Evolutionary conservation across 2,113 vertebrate genomes (phyloP).

Genomic region (Sisor rabdophorus): DNA sequence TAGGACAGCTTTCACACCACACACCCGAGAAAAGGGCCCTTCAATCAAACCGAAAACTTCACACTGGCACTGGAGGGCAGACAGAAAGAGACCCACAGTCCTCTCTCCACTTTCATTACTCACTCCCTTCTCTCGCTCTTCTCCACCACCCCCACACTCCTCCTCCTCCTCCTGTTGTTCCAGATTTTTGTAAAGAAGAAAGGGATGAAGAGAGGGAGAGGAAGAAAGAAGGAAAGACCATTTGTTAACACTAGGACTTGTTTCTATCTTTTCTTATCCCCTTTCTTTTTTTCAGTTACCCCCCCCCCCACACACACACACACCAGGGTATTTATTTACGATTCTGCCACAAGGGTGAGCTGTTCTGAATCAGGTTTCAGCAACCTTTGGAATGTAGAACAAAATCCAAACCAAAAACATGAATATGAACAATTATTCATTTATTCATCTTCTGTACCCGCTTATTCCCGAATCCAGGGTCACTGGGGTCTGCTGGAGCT

Average conservation of each 20-base stretch:
- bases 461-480: too few species aligned
- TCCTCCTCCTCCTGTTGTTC: slow-evolving; percentile 58
- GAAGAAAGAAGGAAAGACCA: slow-evolving; percentile 52
- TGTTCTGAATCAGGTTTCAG: slow-evolving; percentile 16
- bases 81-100: slow-evolving; percentile 62
- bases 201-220: slow-evolving; percentile 44
- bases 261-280: slow-evolving; percentile 41
- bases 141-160: slow-evolving; percentile 18
- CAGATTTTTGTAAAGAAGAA: slow-evolving; percentile 52
- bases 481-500: too few species aligned
- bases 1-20: slow-evolving; percentile 80
- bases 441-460: too few species aligned
- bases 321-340: slow-evolving; percentile 25
- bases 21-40: slow-evolving; percentile 74
- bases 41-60: slow-evolving; percentile 78
- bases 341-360: slow-evolving; percentile 49
- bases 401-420: too few species aligned
- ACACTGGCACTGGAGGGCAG: slow-evolving; percentile 73
- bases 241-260: slow-evolving; percentile 57
- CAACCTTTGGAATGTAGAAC: too few species aligned
- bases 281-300: slow-evolving; percentile 35
- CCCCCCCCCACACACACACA: neutral
- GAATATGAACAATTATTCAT: too few species aligned
- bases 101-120: slow-evolving; percentile 72
- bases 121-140: slow-evolving; percentile 44